phyloP scores from a whole-genome alignment of 2,113 vertebrate genomes.

The Cromileptes altivelis region DNA sequence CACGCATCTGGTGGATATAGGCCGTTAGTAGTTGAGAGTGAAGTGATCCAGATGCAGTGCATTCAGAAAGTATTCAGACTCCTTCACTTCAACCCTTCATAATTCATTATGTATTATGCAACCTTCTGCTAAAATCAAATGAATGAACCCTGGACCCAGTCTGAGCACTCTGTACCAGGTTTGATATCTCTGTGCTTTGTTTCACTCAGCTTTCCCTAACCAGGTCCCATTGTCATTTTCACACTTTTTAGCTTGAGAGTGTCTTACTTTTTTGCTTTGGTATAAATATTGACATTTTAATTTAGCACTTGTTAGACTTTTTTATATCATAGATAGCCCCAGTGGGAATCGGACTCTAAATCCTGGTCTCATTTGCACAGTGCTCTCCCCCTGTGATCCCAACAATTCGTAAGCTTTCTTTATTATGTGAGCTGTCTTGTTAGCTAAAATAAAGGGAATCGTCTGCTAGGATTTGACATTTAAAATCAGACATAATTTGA shows the following conservation, averaged over 20 bases:
- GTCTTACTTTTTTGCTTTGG: background rate
- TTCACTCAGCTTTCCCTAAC: no score
- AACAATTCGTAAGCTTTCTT: constrained; percentile 1
- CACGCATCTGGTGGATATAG: no score
- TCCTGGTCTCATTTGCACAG: background rate
- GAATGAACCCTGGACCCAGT: background rate
- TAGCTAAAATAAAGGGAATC: constrained; percentile 45
- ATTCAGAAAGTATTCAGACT: background rate
- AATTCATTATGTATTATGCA: background rate
- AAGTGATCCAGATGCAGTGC: background rate
- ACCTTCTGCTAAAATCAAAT: background rate
- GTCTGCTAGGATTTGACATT: constrained; percentile 58
- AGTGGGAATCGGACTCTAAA: constrained; percentile 12
- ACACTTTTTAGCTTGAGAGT: background rate
- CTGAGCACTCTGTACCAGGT: background rate
- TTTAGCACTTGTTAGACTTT: constrained; percentile 5
- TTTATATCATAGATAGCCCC: constrained; percentile 2
- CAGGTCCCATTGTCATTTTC: background rate
- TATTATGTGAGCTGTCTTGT: constrained; percentile 31
- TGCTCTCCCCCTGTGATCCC: background rate
- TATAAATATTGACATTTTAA: constrained; percentile 6
- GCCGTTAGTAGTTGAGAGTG: background rate
- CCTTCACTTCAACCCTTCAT: background rate
- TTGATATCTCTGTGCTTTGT: no score
- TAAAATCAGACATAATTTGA: constrained; percentile 40